Evolutionary conservation across 2,113 vertebrate genomes (phyloP).

Genomic region (Galemys pyrenaicus): DNA sequence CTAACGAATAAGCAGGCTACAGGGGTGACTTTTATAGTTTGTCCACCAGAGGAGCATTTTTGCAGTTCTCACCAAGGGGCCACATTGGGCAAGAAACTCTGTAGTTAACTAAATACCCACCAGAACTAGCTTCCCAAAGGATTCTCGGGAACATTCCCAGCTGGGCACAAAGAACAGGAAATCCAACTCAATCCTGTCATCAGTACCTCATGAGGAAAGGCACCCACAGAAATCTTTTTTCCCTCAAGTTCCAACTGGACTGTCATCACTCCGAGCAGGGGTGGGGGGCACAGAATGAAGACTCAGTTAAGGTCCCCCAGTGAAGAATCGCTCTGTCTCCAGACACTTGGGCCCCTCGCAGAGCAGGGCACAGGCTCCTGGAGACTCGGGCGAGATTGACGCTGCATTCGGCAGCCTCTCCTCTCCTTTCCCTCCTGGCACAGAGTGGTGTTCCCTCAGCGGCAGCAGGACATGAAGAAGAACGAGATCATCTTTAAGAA

Average conservation of each 20-base stretch:
- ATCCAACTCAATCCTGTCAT: background rate
- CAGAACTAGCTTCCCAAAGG: background rate
- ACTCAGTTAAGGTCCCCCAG: background rate
- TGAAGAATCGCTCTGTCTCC: background rate
- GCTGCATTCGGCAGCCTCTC: background rate
- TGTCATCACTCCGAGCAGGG: background rate
- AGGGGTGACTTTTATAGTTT: background rate
- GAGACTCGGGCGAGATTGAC: background rate
- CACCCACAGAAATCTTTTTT: background rate
- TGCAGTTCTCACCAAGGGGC: background rate
- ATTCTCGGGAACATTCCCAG: background rate
- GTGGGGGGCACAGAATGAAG: background rate
- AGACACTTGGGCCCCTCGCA: background rate
- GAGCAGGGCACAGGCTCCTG: background rate
- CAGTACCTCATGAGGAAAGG: background rate
- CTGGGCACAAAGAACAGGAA: background rate
- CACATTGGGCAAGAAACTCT: background rate
- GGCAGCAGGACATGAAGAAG: slow-evolving; percentile 79
- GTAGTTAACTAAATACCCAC: background rate
- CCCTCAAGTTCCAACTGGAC: background rate
- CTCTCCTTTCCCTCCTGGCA: background rate
- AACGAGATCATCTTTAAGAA: slow-evolving; percentile 87
- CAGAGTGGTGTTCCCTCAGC: slow-evolving; percentile 89
- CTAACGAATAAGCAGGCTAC: background rate
- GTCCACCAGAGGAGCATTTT: background rate